phyloP scores from a whole-genome alignment of 2,113 vertebrate species.

The Osmerus eperlanus region DNA sequence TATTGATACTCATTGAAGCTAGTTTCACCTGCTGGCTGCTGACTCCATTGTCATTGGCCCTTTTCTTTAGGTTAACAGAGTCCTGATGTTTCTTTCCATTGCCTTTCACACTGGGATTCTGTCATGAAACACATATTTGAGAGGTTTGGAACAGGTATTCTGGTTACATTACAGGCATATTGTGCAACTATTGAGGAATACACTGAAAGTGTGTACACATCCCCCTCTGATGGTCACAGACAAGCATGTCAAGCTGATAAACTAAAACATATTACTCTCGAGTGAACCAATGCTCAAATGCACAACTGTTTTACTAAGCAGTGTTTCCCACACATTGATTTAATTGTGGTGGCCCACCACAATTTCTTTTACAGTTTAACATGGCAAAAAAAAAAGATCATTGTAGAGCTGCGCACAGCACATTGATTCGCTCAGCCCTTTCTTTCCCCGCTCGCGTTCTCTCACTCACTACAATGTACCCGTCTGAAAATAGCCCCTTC shows the following conservation, averaged over 20 bases:
- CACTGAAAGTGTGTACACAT: background rate
- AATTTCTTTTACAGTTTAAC: no score
- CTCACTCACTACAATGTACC: no score
- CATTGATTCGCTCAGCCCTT: no score
- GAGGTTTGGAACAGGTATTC: background rate
- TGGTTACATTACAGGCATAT: background rate
- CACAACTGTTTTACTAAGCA: no score
- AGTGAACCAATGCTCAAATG: background rate
- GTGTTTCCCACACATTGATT: no score
- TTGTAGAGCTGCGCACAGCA: no score
- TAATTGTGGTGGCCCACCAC: no score
- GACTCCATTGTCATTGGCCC: constrained; percentile 76
- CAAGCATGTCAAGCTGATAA: background rate
- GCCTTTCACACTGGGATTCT: constrained; percentile 76
- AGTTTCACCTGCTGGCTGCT: constrained; percentile 69
- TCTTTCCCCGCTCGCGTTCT: no score
- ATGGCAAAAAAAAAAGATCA: no score
- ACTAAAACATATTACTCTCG: background rate
- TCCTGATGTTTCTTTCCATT: constrained; percentile 86
- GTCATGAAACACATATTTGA: background rate
- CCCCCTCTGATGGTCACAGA: background rate
- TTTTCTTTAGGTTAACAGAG: constrained; percentile 80
- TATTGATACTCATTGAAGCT: constrained; percentile 10
- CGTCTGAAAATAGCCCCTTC: no score
- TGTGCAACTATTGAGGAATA: no score